Base-by-base conservation (phyloP, 1,140 invertebrate species). In the Coenobita brevimanus region DNA sequence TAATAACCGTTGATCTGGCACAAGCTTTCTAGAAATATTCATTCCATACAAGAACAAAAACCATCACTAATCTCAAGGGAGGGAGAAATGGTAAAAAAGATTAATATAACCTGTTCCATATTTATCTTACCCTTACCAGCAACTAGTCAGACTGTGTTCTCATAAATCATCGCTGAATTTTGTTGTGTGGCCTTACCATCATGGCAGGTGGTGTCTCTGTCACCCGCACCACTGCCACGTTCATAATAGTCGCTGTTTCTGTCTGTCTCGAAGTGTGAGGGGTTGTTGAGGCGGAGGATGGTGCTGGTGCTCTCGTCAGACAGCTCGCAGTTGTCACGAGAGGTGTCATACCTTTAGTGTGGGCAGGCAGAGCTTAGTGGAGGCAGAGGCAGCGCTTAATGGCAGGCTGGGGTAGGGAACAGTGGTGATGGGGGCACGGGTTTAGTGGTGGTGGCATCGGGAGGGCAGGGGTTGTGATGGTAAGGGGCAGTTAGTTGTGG, bases 241-340 rank as follows among this genome's bases (percentile, higher is more conserved):
- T 98, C 97, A 91, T 97, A 98, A 92, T 96, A 98, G 91, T 98
- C 97, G 91, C 96, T 97, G 92, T 96, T 96, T 8, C 96, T 96
- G 17, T 95, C 95, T 41, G 94, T 95, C 91, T 98, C 97, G 91
- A 97, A 98, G 91, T 96, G 96, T 67, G 76, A 81, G 0, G 85
- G 85, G 62, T 95, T 94, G 1, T 96, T 95, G 93, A 97, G 97
- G 24, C 95, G 96, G 91, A 97, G 96, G 91, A 97, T 93, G 91
- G 97, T 96, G 62, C 96, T 94, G 0, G 96, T 96, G 91, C 97
- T 97, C 76, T 96, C 94, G 91, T 97, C 97, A 91, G 96, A 97
- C 0, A 98, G 93, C 92, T 98, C 97, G 91, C 97, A 98, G 91
- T 98, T 98, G 89, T 97, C 96, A 54, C 95, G 93, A 78, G 96